These are phyloP conservation scores for Caenorhabditis auriculariae DNA, from an alignment of 2,888 invertebrate species.

Conservation along the genomic window DNA sequence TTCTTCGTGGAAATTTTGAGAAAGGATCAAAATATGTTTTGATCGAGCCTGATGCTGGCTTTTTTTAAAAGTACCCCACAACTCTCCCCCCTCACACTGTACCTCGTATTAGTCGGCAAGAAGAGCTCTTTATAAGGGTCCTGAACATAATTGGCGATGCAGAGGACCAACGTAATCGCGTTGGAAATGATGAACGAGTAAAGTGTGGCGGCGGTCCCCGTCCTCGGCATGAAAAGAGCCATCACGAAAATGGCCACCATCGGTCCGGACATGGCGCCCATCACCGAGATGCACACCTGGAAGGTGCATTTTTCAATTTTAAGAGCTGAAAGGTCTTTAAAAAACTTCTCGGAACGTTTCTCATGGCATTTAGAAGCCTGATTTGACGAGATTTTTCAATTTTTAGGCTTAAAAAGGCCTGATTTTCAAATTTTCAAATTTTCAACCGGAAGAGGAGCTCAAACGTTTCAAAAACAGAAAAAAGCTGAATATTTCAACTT, in stretches of 20 bases:
- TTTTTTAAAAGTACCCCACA: not conserved
- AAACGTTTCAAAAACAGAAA: no score
- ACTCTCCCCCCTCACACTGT: conserved; percentile 8
- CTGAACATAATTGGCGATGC: conserved; percentile 41
- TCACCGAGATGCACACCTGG: conserved; percentile 49
- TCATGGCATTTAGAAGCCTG: not conserved
- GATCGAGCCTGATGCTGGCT: not conserved
- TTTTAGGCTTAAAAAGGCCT: no score
- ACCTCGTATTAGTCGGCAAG: conserved; percentile 43
- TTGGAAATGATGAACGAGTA: conserved; percentile 51
- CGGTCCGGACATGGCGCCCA: conserved; percentile 55
- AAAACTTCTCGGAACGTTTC: not conserved
- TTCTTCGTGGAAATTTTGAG: not conserved
- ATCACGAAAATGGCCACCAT: conserved; percentile 55
- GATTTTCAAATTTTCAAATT: no score
- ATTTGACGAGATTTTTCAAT: not conserved
- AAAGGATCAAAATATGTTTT: not conserved
- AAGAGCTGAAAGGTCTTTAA: no score
- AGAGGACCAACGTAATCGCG: conserved; percentile 32
- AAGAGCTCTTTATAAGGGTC: conserved; percentile 45
- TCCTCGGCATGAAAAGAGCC: conserved; percentile 52
- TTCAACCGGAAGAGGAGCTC: no score
- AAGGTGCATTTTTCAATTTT: not conserved
- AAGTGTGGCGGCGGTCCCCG: conserved; percentile 42
- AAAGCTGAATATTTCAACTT: no score